Conservation (phyloP, 2,797 vertebrate species). For the Hippoglossus hippoglossus region DNA sequence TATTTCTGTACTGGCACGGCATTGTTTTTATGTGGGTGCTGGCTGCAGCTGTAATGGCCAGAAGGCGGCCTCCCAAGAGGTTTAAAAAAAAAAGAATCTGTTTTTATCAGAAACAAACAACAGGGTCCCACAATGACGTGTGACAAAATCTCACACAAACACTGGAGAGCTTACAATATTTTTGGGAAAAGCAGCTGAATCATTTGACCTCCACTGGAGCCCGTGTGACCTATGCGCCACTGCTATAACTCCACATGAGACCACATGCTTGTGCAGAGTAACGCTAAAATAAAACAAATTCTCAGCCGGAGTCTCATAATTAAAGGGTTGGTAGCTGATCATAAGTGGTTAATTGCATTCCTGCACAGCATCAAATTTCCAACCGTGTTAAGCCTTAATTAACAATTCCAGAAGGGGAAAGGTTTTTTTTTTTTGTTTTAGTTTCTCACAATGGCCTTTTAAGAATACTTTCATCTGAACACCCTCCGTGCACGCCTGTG, state of each 20-base stretch:
- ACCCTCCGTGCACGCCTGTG: neutral
- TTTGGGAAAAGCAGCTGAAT: slow-evolving; percentile 58
- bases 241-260: slow-evolving; percentile 39
- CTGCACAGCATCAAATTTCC: slow-evolving; percentile 29
- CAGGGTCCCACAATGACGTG: slow-evolving; percentile 63
- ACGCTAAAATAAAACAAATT: slow-evolving; percentile 13
- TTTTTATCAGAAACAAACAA: slow-evolving; percentile 72
- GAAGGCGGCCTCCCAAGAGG: slow-evolving; percentile 70
- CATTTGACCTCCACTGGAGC: slow-evolving; percentile 60
- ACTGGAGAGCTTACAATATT: slow-evolving; percentile 45
- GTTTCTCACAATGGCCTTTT: slow-evolving; percentile 8
- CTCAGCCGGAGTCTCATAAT: slow-evolving; percentile 30
- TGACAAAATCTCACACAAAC: slow-evolving; percentile 60
- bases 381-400: slow-evolving; percentile 40
- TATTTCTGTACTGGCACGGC: slow-evolving; percentile 53
- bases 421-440: neutral
- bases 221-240: slow-evolving; percentile 52
- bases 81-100: slow-evolving; percentile 35
- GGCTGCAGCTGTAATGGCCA: slow-evolving; percentile 73
- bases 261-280: slow-evolving; percentile 6
- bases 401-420: slow-evolving; percentile 21
- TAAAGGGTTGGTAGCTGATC: slow-evolving; percentile 30
- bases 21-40: slow-evolving; percentile 64
- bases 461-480: slow-evolving; percentile 3
- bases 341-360: slow-evolving; percentile 40